These are phyloP conservation scores for Vombatus ursinus DNA, from an alignment of 2,113 vertebrate genomes.

Conservation along the genomic window DNA sequence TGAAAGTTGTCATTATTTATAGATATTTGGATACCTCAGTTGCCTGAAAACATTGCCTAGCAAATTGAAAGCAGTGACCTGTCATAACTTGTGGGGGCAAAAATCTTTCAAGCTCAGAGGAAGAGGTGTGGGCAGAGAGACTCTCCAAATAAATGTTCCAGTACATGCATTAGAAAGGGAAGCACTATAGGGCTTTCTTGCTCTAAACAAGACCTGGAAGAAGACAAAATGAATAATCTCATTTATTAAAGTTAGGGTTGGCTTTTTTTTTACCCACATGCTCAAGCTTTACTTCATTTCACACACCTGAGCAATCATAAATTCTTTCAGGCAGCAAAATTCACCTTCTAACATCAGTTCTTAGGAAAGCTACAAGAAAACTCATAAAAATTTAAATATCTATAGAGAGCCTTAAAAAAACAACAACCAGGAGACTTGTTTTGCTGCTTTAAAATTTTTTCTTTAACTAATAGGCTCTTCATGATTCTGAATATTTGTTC, in stretches of 20 bases:
- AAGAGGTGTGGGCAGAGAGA: neutral
- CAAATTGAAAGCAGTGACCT: constrained; percentile 65
- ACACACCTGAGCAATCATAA: constrained; percentile 53
- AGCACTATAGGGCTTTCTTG: neutral
- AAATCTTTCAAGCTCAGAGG: constrained; percentile 26
- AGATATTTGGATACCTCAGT: constrained; percentile 66
- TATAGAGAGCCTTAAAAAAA: constrained; percentile 68
- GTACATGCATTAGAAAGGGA: constrained; percentile 25
- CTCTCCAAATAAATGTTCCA: neutral
- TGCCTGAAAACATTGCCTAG: constrained; percentile 64
- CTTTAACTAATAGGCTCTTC: constrained; percentile 78
- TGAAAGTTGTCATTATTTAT: constrained; percentile 59
- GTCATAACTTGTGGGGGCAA: neutral
- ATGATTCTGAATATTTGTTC: constrained; percentile 73
- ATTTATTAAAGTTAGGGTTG: constrained; percentile 10
- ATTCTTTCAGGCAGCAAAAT: constrained; percentile 63
- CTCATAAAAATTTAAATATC: constrained; percentile 79
- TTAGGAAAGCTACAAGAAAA: constrained; percentile 76
- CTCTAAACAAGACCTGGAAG: constrained; percentile 54
- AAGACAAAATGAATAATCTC: constrained; percentile 43
- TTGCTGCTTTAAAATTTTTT: constrained; percentile 70
- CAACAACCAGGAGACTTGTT: constrained; percentile 70
- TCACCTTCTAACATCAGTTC: constrained; percentile 73
- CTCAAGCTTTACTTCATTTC: constrained; percentile 51
- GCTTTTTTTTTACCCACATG: constrained; percentile 28